phyloP scores from a whole-genome alignment of 2,888 invertebrate species.

The Drosophila meridiana region DNA sequence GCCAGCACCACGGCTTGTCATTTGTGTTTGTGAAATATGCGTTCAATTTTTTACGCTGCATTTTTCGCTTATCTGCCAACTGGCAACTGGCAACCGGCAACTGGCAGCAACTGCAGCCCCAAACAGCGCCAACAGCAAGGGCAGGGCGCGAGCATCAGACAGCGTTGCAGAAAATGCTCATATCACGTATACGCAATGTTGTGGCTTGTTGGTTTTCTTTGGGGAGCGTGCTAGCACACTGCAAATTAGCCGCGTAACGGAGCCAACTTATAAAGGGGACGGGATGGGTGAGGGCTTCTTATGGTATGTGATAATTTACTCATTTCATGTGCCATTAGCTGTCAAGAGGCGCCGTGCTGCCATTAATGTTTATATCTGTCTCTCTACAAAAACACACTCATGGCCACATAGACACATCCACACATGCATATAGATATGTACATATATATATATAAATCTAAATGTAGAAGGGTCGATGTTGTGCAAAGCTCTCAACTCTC shows the following conservation, averaged over 20 bases:
- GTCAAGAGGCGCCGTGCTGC: constrained; percentile 55
- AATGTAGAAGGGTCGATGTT: constrained; percentile 11
- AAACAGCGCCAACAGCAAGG: constrained; percentile 8
- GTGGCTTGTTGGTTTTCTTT: constrained; percentile 74
- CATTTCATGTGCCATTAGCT: constrained; percentile 80
- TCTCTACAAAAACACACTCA: not conserved
- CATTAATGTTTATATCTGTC: constrained; percentile 38
- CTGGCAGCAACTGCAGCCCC: constrained; percentile 40
- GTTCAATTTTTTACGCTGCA: constrained; percentile 79
- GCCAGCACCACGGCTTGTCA: constrained; percentile 51
- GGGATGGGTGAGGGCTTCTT: constrained; percentile 21
- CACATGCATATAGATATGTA: not conserved
- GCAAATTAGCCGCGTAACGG: constrained; percentile 68
- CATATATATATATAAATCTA: not conserved
- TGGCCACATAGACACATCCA: not conserved
- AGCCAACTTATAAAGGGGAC: not conserved
- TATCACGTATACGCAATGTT: constrained; percentile 79
- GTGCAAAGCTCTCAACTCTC: not conserved
- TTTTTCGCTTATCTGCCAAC: constrained; percentile 74
- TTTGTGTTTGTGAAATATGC: constrained; percentile 78
- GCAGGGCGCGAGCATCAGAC: constrained; percentile 34
- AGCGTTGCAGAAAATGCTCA: constrained; percentile 55
- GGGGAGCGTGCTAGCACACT: constrained; percentile 56
- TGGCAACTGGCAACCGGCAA: constrained; percentile 64
- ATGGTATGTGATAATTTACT: constrained; percentile 75